A percentile compares a stretch with the other conserved stretches of the same genome.
Conservation (phyloP, 2,888 invertebrate genomes). For the Graphium colonna region DNA sequence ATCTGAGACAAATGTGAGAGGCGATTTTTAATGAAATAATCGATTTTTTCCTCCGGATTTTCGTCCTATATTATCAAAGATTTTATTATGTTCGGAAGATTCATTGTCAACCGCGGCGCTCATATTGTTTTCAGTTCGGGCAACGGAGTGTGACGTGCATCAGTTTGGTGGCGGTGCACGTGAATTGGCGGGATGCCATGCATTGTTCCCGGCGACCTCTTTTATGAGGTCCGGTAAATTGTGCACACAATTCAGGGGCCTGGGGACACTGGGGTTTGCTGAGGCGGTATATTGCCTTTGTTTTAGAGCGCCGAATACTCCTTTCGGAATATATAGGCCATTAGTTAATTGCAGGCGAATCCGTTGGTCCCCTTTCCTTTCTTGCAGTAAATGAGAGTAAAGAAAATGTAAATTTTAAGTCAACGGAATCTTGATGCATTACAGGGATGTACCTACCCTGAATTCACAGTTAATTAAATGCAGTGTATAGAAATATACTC, state of each 20-base stretch:
- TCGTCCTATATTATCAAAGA: no score
- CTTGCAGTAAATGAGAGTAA: neutral
- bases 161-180: conserved; percentile 17
- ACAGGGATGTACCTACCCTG: no score
- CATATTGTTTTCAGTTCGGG: neutral
- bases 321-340: conserved; percentile 20
- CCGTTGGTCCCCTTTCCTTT: conserved; percentile 4
- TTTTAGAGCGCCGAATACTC: conserved; percentile 13
- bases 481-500: no score
- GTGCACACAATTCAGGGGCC: conserved; percentile 17
- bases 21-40: no score
- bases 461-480: no score
- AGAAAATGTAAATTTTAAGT: no score
- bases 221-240: conserved; percentile 24
- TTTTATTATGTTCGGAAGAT: neutral
- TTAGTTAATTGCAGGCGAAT: conserved; percentile 20
- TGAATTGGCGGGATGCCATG: conserved; percentile 22
- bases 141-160: conserved; percentile 9
- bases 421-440: no score
- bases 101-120: neutral
- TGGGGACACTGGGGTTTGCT: conserved; percentile 14
- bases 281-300: conserved; percentile 22
- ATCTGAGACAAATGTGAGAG: no score
- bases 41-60: no score
- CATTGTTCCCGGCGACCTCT: conserved; percentile 21